phyloP scores from a whole-genome alignment of 2,113 vertebrate genomes.

The Ochotona curzoniae region DNA sequence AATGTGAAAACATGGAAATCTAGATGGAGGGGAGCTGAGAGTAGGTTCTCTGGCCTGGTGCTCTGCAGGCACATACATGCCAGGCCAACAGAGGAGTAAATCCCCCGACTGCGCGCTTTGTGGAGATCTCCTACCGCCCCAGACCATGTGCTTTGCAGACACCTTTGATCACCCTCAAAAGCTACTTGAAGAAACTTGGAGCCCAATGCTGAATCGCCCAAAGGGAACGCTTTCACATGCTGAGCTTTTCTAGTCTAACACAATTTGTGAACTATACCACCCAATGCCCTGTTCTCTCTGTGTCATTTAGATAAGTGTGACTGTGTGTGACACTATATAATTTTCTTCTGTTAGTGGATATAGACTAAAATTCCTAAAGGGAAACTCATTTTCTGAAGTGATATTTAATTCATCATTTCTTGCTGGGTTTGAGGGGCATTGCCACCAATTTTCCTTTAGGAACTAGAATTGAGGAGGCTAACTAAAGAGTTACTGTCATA shows the following conservation, averaged over 20 bases:
- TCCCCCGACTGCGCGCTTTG: background rate
- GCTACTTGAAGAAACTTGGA: background rate
- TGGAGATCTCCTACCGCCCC: no score
- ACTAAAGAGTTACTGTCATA: background rate
- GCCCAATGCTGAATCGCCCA: accelerated
- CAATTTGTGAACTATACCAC: background rate
- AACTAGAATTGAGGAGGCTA: background rate
- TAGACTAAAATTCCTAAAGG: background rate
- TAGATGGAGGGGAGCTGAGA: background rate
- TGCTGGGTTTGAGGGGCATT: background rate
- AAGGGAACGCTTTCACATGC: background rate
- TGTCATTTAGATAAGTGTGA: background rate
- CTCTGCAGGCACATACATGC: background rate
- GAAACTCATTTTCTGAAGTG: background rate
- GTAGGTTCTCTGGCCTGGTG: background rate
- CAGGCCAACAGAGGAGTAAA: background rate
- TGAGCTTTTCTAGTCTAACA: background rate
- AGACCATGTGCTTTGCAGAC: background rate
- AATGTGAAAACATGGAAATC: background rate
- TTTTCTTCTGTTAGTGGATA: background rate
- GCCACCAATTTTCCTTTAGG: background rate
- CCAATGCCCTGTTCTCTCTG: background rate
- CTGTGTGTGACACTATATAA: background rate
- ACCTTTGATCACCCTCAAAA: background rate
- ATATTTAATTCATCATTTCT: background rate